Percentiles rank a stretch among this genome's conserved stretches.
These are phyloP conservation scores for Cephus nigrinus DNA, from an alignment of 2,888 invertebrate genomes.

Conservation along the genomic window DNA sequence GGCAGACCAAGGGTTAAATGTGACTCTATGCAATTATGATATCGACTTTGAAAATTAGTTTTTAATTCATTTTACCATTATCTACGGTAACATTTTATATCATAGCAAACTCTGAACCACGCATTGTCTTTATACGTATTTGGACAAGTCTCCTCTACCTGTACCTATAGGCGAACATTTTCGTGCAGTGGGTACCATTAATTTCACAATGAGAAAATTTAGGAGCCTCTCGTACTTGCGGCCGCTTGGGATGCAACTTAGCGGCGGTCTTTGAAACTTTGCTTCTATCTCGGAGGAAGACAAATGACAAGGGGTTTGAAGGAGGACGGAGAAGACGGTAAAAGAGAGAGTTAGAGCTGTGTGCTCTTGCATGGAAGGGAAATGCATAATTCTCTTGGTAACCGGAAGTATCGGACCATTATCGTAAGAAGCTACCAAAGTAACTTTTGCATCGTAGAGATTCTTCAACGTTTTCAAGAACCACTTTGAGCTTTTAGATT, in stretches of 20 bases:
- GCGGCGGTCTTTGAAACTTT: slow-evolving; percentile 56
- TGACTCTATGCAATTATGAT: background rate
- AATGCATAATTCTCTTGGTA: slow-evolving; percentile 51
- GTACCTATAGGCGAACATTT: background rate
- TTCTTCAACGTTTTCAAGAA: background rate
- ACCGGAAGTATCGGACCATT: slow-evolving; percentile 1
- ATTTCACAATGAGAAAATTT: slow-evolving; percentile 45
- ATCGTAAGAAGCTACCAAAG: background rate
- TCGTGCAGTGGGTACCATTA: slow-evolving; percentile 29
- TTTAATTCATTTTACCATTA: background rate
- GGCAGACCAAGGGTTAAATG: background rate
- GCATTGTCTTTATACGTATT: background rate
- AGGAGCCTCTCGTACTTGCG: slow-evolving; percentile 37
- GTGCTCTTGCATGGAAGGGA: slow-evolving; percentile 50
- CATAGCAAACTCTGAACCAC: background rate
- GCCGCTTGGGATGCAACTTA: slow-evolving; percentile 47
- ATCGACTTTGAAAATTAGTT: background rate
- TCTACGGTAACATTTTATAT: background rate
- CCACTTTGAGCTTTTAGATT: background rate
- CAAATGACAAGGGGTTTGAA: slow-evolving; percentile 49
- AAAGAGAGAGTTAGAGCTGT: slow-evolving; percentile 32
- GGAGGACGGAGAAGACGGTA: slow-evolving; percentile 33
- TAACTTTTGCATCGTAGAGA: background rate
- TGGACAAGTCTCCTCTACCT: background rate
- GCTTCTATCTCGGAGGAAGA: slow-evolving; percentile 58